A percentile compares a stretch with the other conserved stretches of the same genome.
Conservation (phyloP, 1,140 invertebrate genomes). For the Aphaenogaster ashmeadi region DNA sequence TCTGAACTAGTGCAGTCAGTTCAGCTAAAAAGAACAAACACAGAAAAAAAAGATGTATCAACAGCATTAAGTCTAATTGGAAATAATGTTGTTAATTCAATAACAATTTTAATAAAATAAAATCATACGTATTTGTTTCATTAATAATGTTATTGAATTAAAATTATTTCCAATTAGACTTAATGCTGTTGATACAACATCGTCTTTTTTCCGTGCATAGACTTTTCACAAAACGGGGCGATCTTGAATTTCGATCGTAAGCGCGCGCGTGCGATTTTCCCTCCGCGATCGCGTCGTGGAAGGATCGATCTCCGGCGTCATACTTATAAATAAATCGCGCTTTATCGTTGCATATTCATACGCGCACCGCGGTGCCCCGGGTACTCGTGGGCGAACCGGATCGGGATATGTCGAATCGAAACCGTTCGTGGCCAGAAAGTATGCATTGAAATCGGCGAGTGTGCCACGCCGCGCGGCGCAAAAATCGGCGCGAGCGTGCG, state of each 20-base stretch:
- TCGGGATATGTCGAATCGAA: slow-evolving; percentile 81
- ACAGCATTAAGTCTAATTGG: too few relatives aligned
- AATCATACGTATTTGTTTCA: too few relatives aligned
- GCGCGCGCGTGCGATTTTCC: slow-evolving; percentile 60
- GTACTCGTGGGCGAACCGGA: slow-evolving; percentile 81
- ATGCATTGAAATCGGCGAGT: slow-evolving; percentile 75
- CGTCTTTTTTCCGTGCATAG: too few relatives aligned
- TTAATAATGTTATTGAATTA: too few relatives aligned
- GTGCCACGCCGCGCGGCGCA: slow-evolving; percentile 43
- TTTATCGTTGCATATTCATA: slow-evolving; percentile 83
- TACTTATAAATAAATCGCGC: slow-evolving; percentile 80
- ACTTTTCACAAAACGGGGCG: not conserved
- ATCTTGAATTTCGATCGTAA: slow-evolving; percentile 42
- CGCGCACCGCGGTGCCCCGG: slow-evolving; percentile 65
- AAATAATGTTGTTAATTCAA: too few relatives aligned
- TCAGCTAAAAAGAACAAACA: too few relatives aligned
- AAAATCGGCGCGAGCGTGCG: slow-evolving; percentile 65
- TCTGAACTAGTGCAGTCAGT: too few relatives aligned
- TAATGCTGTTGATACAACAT: too few relatives aligned
- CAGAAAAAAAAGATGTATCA: too few relatives aligned
- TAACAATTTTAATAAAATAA: too few relatives aligned
- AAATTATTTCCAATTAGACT: too few relatives aligned
- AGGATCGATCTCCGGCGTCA: slow-evolving; percentile 75
- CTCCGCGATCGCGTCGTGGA: slow-evolving; percentile 52
- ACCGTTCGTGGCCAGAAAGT: slow-evolving; percentile 72